Percentiles rank a stretch among this genome's conserved stretches.
Conservation (phyloP, 1,140 invertebrate genomes). For the Drosophila pallidifrons region DNA sequence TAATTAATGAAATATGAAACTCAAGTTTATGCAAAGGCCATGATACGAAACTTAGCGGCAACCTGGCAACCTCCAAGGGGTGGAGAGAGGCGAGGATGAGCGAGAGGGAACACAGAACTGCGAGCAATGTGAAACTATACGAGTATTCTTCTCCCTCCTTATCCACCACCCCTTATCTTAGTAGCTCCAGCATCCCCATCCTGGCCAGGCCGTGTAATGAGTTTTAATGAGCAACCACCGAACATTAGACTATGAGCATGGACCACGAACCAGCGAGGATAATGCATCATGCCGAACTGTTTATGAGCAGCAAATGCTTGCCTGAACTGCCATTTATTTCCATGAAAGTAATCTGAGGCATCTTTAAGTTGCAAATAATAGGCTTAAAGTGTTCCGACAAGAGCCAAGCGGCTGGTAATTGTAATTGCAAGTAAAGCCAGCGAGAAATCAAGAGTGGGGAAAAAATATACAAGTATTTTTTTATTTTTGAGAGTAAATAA, state of each 20-base stretch:
- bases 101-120: not conserved
- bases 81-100: not conserved
- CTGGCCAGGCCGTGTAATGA: constrained; percentile 32
- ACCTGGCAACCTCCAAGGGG: not conserved
- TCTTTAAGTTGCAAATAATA: constrained; percentile 6
- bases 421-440: not conserved
- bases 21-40: constrained; percentile 66
- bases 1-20: constrained; percentile 81
- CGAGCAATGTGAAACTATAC: constrained; percentile 63
- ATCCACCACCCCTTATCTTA: not conserved
- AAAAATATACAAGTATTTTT: too few species aligned
- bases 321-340: not conserved
- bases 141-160: not conserved
- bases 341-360: not conserved
- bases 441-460: not conserved
- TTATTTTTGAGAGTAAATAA: too few species aligned
- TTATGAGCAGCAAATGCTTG: constrained; percentile 10
- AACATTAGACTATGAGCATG: constrained; percentile 22
- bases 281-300: constrained; percentile 33
- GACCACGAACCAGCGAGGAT: not conserved
- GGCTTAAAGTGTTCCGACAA: not conserved
- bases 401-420: not conserved
- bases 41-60: constrained; percentile 22
- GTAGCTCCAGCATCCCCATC: constrained; percentile 11
- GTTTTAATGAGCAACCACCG: constrained; percentile 59